These are phyloP conservation scores for Beroe forskalii DNA, from an alignment of 37 sponge, comb jelly and placozoan species.

Conservation along the genomic window DNA sequence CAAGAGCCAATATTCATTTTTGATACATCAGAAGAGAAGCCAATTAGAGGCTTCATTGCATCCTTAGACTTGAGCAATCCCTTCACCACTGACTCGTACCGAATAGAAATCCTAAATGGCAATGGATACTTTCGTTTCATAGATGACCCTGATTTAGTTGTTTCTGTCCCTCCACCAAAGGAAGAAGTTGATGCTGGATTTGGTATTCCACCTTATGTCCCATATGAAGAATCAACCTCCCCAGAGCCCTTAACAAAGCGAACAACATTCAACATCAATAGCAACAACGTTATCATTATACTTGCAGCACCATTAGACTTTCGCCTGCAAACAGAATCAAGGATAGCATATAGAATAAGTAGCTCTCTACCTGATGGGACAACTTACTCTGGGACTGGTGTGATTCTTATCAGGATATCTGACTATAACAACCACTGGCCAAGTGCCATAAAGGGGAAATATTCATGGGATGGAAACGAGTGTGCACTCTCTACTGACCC, in stretches of 20 bases:
- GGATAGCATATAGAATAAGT: not conserved
- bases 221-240: not conserved
- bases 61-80: constrained; percentile 29
- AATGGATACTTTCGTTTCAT: not conserved
- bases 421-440: constrained; percentile 63
- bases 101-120: constrained; percentile 45
- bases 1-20: constrained; percentile 25
- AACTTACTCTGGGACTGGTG: not conserved
- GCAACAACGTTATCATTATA: not conserved
- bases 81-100: not conserved
- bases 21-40: not conserved
- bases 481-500: not conserved
- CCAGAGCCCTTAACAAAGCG: not conserved
- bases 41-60: constrained; percentile 34
- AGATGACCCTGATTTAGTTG: constrained; percentile 2
- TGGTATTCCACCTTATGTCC: constrained; percentile 19
- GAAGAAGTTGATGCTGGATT: constrained; percentile 37
- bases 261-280: not conserved
- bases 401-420: not conserved
- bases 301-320: not conserved
- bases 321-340: not conserved
- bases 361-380: not conserved
- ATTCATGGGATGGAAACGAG: not conserved
- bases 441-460: not conserved
- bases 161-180: not conserved